phyloP scores from a whole-genome alignment of 2,797 vertebrate species.

The Calcarius lapponicus region DNA sequence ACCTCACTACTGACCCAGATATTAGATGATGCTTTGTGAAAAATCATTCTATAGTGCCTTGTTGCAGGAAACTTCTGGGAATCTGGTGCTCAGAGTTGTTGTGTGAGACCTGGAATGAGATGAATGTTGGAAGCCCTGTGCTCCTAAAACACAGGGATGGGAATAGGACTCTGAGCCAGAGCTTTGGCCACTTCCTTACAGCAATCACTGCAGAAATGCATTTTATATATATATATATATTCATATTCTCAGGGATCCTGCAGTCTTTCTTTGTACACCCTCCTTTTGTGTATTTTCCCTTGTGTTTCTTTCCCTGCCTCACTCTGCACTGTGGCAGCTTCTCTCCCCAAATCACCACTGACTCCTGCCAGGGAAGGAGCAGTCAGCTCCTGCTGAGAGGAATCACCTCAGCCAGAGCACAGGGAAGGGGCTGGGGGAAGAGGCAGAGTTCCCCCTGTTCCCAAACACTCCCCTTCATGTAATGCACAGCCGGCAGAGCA shows the following conservation, averaged over 20 bases:
- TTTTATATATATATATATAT: background rate
- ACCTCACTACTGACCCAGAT: background rate
- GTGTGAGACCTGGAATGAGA: background rate
- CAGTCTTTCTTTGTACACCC: background rate
- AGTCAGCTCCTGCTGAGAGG: background rate
- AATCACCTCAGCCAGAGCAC: background rate
- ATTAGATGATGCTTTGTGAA: background rate
- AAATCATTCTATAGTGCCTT: background rate
- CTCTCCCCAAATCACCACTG: background rate
- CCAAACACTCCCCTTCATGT: background rate
- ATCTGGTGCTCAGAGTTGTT: background rate
- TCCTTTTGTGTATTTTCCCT: background rate
- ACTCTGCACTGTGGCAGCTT: background rate
- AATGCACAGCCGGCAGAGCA: background rate
- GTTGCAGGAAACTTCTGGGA: background rate
- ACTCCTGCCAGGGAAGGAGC: background rate
- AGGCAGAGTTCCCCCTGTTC: background rate
- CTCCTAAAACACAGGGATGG: background rate
- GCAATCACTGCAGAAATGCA: background rate
- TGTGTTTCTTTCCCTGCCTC: background rate
- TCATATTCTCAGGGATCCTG: background rate
- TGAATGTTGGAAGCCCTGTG: background rate
- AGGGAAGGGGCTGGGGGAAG: background rate
- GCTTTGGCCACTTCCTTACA: background rate
- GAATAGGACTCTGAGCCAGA: background rate